Conservation (phyloP, 1,140 invertebrate species). For the Saccostrea echinata region DNA sequence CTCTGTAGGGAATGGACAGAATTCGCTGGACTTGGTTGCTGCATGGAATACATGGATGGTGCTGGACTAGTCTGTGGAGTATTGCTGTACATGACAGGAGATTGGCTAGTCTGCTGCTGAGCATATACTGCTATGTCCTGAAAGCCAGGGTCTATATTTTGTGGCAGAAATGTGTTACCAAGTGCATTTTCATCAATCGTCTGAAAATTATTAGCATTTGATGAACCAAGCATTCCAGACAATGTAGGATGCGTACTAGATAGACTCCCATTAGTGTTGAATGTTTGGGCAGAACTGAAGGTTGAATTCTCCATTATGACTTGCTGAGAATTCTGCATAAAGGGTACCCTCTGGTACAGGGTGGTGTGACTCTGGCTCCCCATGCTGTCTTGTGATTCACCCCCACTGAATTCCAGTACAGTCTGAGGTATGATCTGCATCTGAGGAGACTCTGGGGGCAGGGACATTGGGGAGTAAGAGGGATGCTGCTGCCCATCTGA, state of each 20-base stretch:
- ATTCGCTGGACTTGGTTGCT: slow-evolving; percentile 10
- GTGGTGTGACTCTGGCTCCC: neutral
- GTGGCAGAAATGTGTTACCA: neutral
- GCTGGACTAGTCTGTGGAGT: neutral
- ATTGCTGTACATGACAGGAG: slow-evolving; percentile 21
- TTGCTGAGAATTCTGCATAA: slow-evolving; percentile 8
- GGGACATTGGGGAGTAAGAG: slow-evolving; percentile 8
- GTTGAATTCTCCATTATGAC: neutral
- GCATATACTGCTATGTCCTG: neutral
- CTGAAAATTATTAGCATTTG: neutral
- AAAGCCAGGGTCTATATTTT: neutral
- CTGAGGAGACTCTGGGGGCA: neutral
- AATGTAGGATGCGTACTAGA: neutral
- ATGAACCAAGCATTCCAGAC: neutral
- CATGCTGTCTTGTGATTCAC: slow-evolving; percentile 5
- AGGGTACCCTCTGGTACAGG: neutral
- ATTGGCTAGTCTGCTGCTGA: slow-evolving; percentile 16
- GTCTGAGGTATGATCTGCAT: neutral
- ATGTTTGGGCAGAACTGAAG: neutral
- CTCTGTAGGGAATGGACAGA: slow-evolving; percentile 21
- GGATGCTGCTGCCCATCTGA: neutral
- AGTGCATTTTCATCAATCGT: slow-evolving; percentile 24
- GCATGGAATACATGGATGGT: slow-evolving; percentile 2
- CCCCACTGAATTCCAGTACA: neutral
- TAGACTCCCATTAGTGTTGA: neutral